Evolutionary conservation across 2,113 vertebrate genomes (phyloP).

Genomic region (Zootoca vivipara): DNA sequence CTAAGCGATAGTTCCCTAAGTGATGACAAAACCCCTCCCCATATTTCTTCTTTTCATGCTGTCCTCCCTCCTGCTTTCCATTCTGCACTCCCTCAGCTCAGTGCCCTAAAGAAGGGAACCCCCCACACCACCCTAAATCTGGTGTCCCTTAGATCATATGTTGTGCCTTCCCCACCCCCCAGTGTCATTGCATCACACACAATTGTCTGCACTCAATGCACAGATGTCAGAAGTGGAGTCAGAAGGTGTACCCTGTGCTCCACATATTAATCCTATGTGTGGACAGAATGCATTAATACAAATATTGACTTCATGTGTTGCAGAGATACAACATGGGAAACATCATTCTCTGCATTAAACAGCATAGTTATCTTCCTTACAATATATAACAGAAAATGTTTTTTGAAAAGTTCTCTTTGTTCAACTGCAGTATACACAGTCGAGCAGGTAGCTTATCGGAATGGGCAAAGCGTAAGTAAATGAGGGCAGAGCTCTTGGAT

Average conservation of each 20-base stretch:
- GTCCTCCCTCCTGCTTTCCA: too few species aligned
- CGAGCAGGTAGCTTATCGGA: slow-evolving; percentile 47
- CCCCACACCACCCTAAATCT: too few species aligned
- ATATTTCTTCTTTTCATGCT: too few species aligned
- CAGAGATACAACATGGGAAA: slow-evolving; percentile 9
- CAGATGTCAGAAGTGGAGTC: not conserved
- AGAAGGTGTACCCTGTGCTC: not conserved
- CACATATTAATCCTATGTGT: not conserved
- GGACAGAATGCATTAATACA: too few species aligned
- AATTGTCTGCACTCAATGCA: not conserved
- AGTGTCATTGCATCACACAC: not conserved
- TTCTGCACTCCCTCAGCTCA: too few species aligned
- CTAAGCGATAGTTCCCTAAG: too few species aligned
- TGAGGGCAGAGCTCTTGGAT: slow-evolving; percentile 33
- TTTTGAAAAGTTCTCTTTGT: slow-evolving; percentile 53
- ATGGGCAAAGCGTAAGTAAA: slow-evolving; percentile 40
- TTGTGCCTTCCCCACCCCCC: not conserved
- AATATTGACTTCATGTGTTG: not conserved
- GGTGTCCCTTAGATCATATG: not conserved
- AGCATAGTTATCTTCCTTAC: slow-evolving; percentile 55
- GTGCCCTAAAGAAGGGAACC: too few species aligned
- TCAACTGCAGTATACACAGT: slow-evolving; percentile 51
- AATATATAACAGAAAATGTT: slow-evolving; percentile 61
- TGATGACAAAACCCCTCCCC: too few species aligned
- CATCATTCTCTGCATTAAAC: slow-evolving; percentile 18